Percentiles rank a stretch among this genome's conserved stretches.
These are phyloP conservation scores for Pelodytes ibericus DNA, from an alignment of 2,797 vertebrate species.

Conservation along the genomic window DNA sequence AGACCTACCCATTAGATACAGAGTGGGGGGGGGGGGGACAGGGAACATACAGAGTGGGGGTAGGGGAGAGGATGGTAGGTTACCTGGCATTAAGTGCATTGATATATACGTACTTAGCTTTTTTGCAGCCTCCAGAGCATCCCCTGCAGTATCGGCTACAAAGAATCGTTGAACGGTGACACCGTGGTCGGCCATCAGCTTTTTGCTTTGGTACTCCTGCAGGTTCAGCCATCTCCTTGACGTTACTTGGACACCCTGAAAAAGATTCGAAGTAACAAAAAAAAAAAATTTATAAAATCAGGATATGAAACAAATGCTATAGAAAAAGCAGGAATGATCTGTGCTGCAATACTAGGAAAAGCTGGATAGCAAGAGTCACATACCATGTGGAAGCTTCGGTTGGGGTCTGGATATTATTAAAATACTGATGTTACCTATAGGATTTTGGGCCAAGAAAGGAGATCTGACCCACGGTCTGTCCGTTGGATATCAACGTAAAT, in stretches of 20 bases:
- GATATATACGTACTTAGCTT: conserved; percentile 85
- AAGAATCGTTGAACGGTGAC: conserved; percentile 96
- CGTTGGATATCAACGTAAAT: no score
- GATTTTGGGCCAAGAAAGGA: no score
- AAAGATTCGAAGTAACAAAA: conserved; percentile 4
- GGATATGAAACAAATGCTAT: not conserved
- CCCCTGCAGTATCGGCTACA: conserved; percentile 85
- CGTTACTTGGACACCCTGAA: conserved; percentile 76
- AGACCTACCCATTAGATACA: no score
- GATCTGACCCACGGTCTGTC: no score
- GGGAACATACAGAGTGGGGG: not conserved
- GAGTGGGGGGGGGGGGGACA: no score
- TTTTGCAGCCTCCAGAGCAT: conserved; percentile 91
- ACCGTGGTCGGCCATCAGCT: conserved; percentile 95
- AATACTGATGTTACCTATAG: no score
- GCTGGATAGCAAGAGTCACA: no score
- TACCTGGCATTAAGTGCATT: not conserved
- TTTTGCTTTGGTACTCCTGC: conserved; percentile 99
- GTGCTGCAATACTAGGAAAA: no score
- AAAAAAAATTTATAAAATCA: not conserved
- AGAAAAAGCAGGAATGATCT: no score
- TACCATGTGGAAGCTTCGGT: no score
- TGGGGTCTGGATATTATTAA: no score
- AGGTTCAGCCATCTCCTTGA: conserved; percentile 95
- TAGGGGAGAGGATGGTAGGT: not conserved